Conservation (phyloP, 2,888 invertebrate species). For the Eledone cirrhosa region DNA sequence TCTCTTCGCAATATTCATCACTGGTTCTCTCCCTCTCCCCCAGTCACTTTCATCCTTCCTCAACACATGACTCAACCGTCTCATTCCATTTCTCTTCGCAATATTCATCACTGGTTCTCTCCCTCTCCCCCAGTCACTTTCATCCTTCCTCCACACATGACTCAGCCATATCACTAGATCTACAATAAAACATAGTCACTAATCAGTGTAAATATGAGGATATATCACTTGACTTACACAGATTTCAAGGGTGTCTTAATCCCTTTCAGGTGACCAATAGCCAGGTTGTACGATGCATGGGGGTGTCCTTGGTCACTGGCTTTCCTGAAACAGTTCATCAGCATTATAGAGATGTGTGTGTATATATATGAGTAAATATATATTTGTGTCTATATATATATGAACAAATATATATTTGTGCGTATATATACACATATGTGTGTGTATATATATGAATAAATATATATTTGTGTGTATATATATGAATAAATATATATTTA, state of each 20-base stretch:
- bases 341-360: neutral
- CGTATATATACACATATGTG: neutral
- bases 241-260: constrained; percentile 63
- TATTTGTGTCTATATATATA: neutral
- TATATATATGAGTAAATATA: neutral
- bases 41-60: no score
- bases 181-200: neutral
- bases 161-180: neutral
- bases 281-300: constrained; percentile 70
- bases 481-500: neutral
- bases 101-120: no score
- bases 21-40: no score
- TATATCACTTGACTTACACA: constrained; percentile 57
- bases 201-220: neutral
- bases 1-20: no score
- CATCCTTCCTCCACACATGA: no score
- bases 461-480: neutral
- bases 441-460: neutral
- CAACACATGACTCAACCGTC: neutral
- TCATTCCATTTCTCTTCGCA: neutral
- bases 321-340: constrained; percentile 52
- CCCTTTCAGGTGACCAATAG: constrained; percentile 70
- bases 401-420: neutral
- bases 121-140: no score
- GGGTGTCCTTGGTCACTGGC: constrained; percentile 70